Evolutionary conservation across 1,140 invertebrate species (phyloP).

Genomic region (Lutraria rhynchaena): DNA sequence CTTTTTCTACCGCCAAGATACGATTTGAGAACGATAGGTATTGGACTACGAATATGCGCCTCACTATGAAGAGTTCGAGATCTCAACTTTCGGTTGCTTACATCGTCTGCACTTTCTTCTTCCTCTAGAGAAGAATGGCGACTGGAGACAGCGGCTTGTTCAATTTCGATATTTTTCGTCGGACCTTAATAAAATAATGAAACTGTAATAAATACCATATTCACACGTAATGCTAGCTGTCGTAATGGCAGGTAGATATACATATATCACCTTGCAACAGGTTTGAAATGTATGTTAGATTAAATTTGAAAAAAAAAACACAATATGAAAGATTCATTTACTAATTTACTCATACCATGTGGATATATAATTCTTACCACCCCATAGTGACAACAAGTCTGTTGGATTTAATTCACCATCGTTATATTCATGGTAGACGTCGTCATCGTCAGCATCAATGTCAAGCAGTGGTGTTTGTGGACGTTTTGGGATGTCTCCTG

Average conservation of each 20-base stretch:
- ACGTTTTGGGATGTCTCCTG: conserved; percentile 2
- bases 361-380: conserved; percentile 54
- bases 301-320: too few relatives aligned
- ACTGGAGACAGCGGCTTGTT: neutral
- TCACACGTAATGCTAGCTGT: too few relatives aligned
- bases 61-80: neutral
- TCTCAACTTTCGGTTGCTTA: neutral
- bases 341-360: too few relatives aligned
- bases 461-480: neutral
- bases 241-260: too few relatives aligned
- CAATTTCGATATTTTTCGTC: conserved; percentile 10
- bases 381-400: conserved; percentile 57
- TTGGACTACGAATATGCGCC: conserved; percentile 18
- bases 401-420: conserved; percentile 19
- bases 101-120: conserved; percentile 11
- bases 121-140: neutral
- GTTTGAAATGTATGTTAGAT: too few relatives aligned
- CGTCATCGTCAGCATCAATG: neutral
- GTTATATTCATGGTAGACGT: neutral
- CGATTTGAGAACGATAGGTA: conserved; percentile 51
- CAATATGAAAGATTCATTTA: too few relatives aligned
- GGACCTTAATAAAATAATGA: too few relatives aligned
- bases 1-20: conserved; percentile 60
- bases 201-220: too few relatives aligned
- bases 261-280: too few relatives aligned